A percentile compares a stretch with the other conserved stretches of the same genome.
These are phyloP conservation scores for Hedya salicella DNA, from an alignment of 2,888 invertebrate genomes.

Conservation along the genomic window DNA sequence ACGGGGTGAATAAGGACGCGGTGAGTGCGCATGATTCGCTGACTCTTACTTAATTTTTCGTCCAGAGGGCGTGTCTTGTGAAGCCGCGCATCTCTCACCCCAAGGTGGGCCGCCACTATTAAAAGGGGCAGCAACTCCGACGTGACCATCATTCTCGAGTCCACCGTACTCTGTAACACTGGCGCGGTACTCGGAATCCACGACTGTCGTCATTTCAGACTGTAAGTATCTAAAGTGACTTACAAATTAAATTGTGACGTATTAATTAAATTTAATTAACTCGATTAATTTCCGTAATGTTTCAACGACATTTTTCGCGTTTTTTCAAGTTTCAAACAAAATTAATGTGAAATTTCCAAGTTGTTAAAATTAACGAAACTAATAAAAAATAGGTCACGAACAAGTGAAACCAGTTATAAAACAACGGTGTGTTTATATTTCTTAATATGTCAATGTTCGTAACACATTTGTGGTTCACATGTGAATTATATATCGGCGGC, in stretches of 20 bases:
- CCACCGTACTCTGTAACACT: slow-evolving; percentile 45
- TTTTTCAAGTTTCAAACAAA: too few relatives aligned
- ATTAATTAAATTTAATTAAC: too few relatives aligned
- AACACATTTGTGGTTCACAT: slow-evolving; percentile 61
- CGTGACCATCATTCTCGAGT: slow-evolving; percentile 3
- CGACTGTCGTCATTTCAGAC: slow-evolving; percentile 63
- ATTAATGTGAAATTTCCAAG: too few relatives aligned
- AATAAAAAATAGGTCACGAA: too few relatives aligned
- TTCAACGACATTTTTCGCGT: too few relatives aligned
- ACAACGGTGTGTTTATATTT: slow-evolving; percentile 32
- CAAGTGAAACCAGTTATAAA: too few relatives aligned
- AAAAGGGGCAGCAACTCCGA: neutral
- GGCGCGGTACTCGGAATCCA: slow-evolving; percentile 64
- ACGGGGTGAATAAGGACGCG: neutral
- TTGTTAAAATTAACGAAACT: too few relatives aligned
- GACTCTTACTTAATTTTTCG: too few relatives aligned
- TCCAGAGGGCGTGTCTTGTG: too few relatives aligned
- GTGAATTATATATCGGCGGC: slow-evolving; percentile 60
- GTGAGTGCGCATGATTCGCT: neutral
- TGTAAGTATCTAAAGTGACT: slow-evolving; percentile 51
- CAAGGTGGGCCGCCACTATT: neutral
- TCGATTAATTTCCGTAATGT: too few relatives aligned
- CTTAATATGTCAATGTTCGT: slow-evolving; percentile 47
- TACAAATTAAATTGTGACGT: neutral
- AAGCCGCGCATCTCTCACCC: slow-evolving; percentile 22